Conservation (phyloP, 35 echinoderm and acorn worm species). For the Apostichopus californicus region DNA sequence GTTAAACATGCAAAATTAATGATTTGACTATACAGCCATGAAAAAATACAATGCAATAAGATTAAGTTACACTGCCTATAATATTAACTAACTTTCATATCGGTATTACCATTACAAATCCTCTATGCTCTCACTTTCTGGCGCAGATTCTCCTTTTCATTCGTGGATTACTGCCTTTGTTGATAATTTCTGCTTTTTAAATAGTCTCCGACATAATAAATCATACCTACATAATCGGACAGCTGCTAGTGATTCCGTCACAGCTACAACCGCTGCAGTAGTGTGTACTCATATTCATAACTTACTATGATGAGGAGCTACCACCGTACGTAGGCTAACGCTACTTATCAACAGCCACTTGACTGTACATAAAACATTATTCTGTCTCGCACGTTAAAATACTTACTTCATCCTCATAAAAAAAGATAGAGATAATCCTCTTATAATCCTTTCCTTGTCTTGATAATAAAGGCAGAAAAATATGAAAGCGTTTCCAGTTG, state of each 20-base stretch:
- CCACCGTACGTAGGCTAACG: neutral
- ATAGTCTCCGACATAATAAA: neutral
- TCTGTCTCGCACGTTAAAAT: neutral
- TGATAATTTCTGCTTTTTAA: neutral
- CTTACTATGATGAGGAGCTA: neutral
- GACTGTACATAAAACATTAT: neutral
- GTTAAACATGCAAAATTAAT: no score
- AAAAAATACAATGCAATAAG: no score
- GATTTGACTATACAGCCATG: no score
- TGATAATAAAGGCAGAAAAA: neutral
- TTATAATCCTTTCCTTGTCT: neutral
- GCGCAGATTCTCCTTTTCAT: neutral
- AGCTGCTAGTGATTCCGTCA: neutral
- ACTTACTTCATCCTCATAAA: slow-evolving; percentile 3
- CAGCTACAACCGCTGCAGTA: neutral
- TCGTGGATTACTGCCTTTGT: neutral
- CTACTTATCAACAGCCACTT: neutral
- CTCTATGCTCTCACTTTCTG: neutral
- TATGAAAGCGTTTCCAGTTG: neutral
- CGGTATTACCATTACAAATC: neutral
- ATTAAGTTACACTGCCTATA: no score
- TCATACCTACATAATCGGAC: neutral
- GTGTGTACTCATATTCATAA: neutral
- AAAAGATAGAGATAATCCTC: neutral
- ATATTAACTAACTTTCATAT: neutral